These are phyloP conservation scores for Lordiphosa collinella DNA, from an alignment of 1,140 invertebrate species.

Conservation along the genomic window DNA sequence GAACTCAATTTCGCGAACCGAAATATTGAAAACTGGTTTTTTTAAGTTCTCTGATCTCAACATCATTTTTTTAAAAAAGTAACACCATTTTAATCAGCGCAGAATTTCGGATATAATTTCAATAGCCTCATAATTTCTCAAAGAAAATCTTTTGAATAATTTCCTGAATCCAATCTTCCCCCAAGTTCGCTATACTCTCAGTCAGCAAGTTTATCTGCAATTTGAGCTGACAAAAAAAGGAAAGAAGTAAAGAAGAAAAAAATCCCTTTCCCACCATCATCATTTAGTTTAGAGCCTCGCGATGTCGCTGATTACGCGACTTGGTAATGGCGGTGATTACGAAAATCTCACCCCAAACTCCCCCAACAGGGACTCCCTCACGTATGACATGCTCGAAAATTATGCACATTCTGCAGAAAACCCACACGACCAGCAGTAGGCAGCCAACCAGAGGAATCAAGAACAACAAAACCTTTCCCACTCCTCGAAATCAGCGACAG, in stretches of 20 bases:
- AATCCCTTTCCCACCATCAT: conserved; percentile 32
- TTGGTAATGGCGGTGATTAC: conserved; percentile 73
- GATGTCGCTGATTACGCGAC: conserved; percentile 69
- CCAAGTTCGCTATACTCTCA: no score
- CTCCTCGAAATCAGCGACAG: conserved; percentile 4
- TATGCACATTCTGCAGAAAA: conserved; percentile 72
- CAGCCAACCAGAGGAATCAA: conserved; percentile 24
- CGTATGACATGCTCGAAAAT: conserved; percentile 71
- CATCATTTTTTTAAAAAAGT: no score
- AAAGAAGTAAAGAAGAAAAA: neutral
- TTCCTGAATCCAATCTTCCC: no score
- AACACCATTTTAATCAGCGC: no score
- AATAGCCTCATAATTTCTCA: no score
- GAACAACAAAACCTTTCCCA: conserved; percentile 22
- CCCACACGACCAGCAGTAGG: conserved; percentile 13
- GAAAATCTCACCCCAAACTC: conserved; percentile 6
- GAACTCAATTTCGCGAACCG: no score
- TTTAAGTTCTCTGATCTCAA: no score
- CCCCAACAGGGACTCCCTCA: conserved; percentile 25
- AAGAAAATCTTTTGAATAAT: no score
- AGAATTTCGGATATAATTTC: no score
- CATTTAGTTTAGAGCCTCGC: conserved; percentile 49
- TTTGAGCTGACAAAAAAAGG: conserved; percentile 22
- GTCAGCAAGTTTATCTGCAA: conserved; percentile 4
- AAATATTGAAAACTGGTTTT: no score